Evolutionary conservation across 2,113 vertebrate genomes (phyloP).

Genomic region (Ictalurus punctatus): DNA sequence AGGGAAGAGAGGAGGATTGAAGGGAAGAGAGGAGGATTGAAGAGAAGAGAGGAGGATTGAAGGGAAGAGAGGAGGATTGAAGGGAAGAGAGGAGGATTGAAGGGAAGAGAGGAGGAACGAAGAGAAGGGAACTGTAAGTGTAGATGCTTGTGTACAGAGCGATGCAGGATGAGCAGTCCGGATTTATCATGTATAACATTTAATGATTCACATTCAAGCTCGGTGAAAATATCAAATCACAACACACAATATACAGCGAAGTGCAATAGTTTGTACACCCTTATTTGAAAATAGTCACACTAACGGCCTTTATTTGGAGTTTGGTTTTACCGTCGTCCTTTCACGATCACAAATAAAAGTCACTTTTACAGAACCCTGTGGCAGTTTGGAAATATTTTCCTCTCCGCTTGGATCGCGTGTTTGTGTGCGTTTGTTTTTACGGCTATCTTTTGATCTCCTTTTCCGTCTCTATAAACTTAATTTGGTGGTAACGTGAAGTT

Average conservation of each 20-base stretch:
- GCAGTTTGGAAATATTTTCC: neutral
- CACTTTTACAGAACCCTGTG: slow-evolving; percentile 12
- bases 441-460: no score
- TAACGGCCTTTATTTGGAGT: neutral
- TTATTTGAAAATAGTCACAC: neutral
- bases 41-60: neutral
- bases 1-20: neutral
- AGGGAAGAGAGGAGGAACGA: neutral
- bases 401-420: neutral
- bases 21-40: neutral
- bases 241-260: neutral
- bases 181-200: neutral
- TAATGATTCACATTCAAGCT: neutral
- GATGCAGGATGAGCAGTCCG: slow-evolving; percentile 5
- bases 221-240: neutral
- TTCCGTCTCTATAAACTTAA: no score
- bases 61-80: neutral
- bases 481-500: no score
- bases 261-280: neutral
- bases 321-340: neutral
- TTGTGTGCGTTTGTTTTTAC: neutral
- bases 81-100: neutral
- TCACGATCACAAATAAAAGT: neutral
- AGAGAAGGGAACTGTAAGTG: neutral
- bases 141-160: neutral